Evolutionary conservation across 2,888 invertebrate genomes (phyloP).

Genomic region (Prosapia bicincta): DNA sequence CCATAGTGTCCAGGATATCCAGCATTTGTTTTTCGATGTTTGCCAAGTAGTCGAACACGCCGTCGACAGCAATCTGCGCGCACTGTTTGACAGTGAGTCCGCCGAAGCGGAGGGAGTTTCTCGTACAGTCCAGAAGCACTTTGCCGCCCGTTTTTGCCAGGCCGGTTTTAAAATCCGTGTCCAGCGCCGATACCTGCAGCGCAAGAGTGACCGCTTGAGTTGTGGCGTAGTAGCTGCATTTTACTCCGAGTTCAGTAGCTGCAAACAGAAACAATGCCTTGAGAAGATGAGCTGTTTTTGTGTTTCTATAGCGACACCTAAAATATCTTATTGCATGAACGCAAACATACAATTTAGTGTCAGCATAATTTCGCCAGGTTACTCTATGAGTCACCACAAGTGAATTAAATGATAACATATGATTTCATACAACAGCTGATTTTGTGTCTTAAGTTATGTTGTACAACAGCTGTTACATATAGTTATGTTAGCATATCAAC

Average conservation of each 20-base stretch:
- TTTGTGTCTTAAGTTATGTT: too few species aligned
- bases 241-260: neutral
- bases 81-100: neutral
- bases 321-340: too few species aligned
- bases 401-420: too few species aligned
- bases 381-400: too few species aligned
- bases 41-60: neutral
- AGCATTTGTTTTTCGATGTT: neutral
- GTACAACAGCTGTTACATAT: too few species aligned
- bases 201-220: neutral
- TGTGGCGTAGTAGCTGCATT: neutral
- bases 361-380: too few species aligned
- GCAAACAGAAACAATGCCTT: neutral
- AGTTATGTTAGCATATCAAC: too few species aligned
- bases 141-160: neutral
- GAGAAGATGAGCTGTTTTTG: too few species aligned
- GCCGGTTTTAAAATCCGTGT: neutral
- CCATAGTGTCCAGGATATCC: neutral
- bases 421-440: too few species aligned
- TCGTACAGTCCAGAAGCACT: neutral
- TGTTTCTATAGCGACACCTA: too few species aligned
- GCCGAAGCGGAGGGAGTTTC: neutral
- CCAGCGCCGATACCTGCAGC: neutral
- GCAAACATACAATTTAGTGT: too few species aligned
- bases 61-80: neutral